phyloP scores from a whole-genome alignment of 2,113 vertebrate species.

The Epinephelus moara region DNA sequence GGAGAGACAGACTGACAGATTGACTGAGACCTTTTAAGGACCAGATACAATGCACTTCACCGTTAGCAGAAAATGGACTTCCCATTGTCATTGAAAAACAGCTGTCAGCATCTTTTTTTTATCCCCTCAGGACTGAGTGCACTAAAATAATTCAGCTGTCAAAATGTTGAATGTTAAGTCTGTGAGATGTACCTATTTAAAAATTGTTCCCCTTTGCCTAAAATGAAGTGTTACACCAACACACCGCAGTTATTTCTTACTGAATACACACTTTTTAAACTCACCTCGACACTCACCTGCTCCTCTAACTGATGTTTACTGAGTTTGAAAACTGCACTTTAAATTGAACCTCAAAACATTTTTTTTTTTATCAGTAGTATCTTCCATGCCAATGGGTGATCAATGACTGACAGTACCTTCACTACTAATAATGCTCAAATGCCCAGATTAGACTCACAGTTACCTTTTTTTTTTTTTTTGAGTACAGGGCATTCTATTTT shows the following conservation, averaged over 20 bases:
- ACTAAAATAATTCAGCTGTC: neutral
- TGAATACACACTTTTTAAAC: neutral
- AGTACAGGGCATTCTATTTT: no score
- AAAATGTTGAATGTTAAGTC: conserved; percentile 22
- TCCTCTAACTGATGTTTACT: neutral
- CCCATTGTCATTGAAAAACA: conserved; percentile 46
- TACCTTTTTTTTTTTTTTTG: neutral
- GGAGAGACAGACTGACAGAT: conserved; percentile 3
- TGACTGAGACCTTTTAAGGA: conserved; percentile 23
- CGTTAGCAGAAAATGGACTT: conserved; percentile 25
- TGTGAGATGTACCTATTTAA: neutral
- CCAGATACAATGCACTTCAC: neutral
- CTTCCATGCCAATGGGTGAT: no score
- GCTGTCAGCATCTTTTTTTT: conserved; percentile 39
- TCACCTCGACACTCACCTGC: no score
- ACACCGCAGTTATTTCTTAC: neutral
- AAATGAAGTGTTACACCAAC: neutral
- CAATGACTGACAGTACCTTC: neutral
- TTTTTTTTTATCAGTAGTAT: no score
- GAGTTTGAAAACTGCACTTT: neutral
- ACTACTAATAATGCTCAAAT: neutral
- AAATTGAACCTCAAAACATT: no score
- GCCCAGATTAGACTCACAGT: neutral
- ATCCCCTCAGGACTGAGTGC: conserved; percentile 18
- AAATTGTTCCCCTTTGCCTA: neutral